Conservation (phyloP, 2,888 invertebrate species). For the Drosophila hamatofila region DNA sequence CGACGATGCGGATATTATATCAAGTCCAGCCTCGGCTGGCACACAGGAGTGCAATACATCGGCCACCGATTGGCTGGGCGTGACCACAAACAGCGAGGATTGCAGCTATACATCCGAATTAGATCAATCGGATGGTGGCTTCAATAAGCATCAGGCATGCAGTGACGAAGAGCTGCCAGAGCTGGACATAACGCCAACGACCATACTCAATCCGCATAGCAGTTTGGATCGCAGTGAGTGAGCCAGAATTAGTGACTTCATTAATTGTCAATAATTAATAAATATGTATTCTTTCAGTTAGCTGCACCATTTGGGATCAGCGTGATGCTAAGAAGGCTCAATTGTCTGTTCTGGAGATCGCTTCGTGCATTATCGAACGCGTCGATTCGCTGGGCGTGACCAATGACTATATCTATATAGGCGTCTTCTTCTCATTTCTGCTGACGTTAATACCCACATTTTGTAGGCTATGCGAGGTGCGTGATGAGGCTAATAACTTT, state of each 20-base stretch:
- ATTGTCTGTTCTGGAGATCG: slow-evolving; percentile 96
- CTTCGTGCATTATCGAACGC: slow-evolving; percentile 96
- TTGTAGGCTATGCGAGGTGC: slow-evolving; percentile 84
- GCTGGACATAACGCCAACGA: slow-evolving; percentile 90
- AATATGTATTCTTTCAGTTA: slow-evolving; percentile 87
- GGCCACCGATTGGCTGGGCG: slow-evolving; percentile 94
- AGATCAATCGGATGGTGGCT: slow-evolving; percentile 88
- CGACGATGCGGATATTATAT: slow-evolving; percentile 87
- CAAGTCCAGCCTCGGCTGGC: slow-evolving; percentile 86
- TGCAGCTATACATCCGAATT: slow-evolving; percentile 93
- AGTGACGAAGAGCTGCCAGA: slow-evolving; percentile 86
- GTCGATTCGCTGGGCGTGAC: slow-evolving; percentile 93
- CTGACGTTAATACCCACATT: slow-evolving; percentile 88
- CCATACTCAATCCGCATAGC: slow-evolving; percentile 90
- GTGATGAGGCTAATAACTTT: not conserved
- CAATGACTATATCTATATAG: slow-evolving; percentile 92
- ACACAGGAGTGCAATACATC: slow-evolving; percentile 87
- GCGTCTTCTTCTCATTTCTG: slow-evolving; percentile 87
- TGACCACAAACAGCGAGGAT: slow-evolving; percentile 92
- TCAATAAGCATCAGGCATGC: slow-evolving; percentile 85
- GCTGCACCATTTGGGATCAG: slow-evolving; percentile 97
- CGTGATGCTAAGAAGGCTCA: slow-evolving; percentile 96
- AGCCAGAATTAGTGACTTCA: not conserved
- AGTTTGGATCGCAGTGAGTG: slow-evolving; percentile 91
- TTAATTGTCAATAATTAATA: not conserved